Evolutionary conservation across 2,113 vertebrate species (phyloP), one percentile per base, ranked within the genome.

Genomic region (Ptyas mucosa): DNA sequence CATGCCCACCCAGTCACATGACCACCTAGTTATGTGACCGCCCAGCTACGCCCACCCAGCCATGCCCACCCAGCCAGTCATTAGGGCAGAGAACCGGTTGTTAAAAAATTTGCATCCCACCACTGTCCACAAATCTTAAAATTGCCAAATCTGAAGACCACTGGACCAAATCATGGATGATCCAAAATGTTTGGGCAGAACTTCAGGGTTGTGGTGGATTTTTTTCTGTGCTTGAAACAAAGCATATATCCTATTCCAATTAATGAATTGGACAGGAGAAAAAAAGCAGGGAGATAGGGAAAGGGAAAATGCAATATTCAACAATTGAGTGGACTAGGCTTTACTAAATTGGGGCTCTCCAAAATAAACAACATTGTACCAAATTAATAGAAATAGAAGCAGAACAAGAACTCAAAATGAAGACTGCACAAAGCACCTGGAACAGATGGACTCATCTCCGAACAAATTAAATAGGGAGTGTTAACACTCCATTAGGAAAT

Each of bases 401-500:
- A 51, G 12, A 26, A n/a, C 26, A 29, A 89, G 58, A 75, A 75
- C 43, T 88, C 49, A 39, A 46, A 69, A 88, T 89, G 81, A 54
- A 75, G 69, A 87, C 53, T 75, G 24, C 51, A 21, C 87, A 54
- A 55, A 81, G 85, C 87, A 89, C 91, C 87, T 92, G 87, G 87
- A 92, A 92, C 86, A 92, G 57, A 88, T 92, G 91, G 86, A 39
- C 34, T 21, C 5, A 6, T 39, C 61, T 89, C 24, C 0, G 34
- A 52, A 75, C 54, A 87, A 89, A 92, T 92, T 89, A 75, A 75
- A 75, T n/a, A 34, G 58, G 58, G 58, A 88, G 49, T 43, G 23
- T 81, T 92, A 89, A 89, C 52, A 51, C 34, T 89, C 51, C 91
- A 89, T 92, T 89, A 92, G 51, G 61, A 92, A 55, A 92, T 75